phyloP scores from a whole-genome alignment of 2,888 invertebrate species.

The Escarpia spicata region DNA sequence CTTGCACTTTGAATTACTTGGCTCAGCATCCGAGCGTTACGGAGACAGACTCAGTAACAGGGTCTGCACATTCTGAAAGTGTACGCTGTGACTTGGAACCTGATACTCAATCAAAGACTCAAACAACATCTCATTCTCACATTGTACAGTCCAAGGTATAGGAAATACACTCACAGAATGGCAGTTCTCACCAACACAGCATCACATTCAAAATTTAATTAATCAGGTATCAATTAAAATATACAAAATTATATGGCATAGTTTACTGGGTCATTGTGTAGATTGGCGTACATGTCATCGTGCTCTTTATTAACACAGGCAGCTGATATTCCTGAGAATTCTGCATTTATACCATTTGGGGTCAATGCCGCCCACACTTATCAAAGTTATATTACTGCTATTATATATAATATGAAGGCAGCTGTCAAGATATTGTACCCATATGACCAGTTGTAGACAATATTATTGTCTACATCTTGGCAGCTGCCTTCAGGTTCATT shows the following conservation, averaged over 20 bases:
- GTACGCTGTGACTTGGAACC: not conserved
- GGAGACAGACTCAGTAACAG: not conserved
- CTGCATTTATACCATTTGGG: not conserved
- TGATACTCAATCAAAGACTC: not conserved
- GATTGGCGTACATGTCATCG: not conserved
- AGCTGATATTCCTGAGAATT: not conserved
- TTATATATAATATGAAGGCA: too few relatives aligned
- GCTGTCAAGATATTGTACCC: too few relatives aligned
- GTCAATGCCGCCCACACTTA: not conserved
- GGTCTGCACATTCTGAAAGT: not conserved
- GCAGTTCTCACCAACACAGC: not conserved
- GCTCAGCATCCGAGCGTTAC: not conserved
- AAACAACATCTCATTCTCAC: not conserved
- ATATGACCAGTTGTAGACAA: too few relatives aligned
- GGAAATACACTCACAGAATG: not conserved
- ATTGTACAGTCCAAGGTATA: not conserved
- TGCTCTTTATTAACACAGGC: not conserved
- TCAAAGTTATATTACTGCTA: too few relatives aligned
- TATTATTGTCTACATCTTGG: not conserved
- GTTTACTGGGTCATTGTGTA: not conserved
- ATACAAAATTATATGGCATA: not conserved
- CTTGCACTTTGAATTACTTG: not conserved
- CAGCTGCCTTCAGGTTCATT: not conserved
- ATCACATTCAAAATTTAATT: not conserved
- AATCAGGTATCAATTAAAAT: not conserved